Base-by-base conservation (phyloP, 30 jellyfish, hydroid and myxozoan species). In the Nemopilema nomurai region DNA sequence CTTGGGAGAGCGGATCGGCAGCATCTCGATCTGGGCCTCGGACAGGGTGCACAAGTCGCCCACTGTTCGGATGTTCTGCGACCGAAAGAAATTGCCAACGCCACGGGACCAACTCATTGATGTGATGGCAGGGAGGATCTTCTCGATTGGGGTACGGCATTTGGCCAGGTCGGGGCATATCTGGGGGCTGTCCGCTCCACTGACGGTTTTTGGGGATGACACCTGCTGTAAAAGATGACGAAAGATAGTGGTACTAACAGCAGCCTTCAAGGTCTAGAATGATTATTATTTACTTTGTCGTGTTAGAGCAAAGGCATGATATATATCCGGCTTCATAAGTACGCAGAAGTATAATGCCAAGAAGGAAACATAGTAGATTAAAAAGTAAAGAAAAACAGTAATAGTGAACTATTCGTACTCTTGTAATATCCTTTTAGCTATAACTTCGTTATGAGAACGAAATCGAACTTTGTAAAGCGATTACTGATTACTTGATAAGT, bases 1-100 rank as follows among this genome's bases (percentile, higher is more conserved):
- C 83, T 91, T 91, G 4, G 98, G 98, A 0, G 98, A 85, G 21
- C 98, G 97, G 22, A 93, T 87, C 18, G 98, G 98, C n/a, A 93
- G 90, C 18, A 79, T 65, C 76, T 93, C 96, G 18, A 93, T 88
- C 50, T 93, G 98, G 16, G 75, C 28, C 53, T 88, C 97, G 28
- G 97, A 80, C 73, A 93, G 80, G 3, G 97, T 92, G 50, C 96
- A 80, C 0, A 93, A 76, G 53, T 93, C 80, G 26, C 98, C 98
- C 20, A 93, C 83, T 18, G 98, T 93, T 30, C 77, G 87, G 50
- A 93, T 93, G 63, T 93, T 93, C 62, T 88, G 98, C 32, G 98
- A 97, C 26, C 98, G 89, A 64, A 93, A 87, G 16, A 93, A 26
- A 79, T 93, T 93, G 79, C 97, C 96, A 49, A 88, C 74, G 18